phyloP scores from a whole-genome alignment of 2,113 vertebrate species.

The Ochotona princeps region DNA sequence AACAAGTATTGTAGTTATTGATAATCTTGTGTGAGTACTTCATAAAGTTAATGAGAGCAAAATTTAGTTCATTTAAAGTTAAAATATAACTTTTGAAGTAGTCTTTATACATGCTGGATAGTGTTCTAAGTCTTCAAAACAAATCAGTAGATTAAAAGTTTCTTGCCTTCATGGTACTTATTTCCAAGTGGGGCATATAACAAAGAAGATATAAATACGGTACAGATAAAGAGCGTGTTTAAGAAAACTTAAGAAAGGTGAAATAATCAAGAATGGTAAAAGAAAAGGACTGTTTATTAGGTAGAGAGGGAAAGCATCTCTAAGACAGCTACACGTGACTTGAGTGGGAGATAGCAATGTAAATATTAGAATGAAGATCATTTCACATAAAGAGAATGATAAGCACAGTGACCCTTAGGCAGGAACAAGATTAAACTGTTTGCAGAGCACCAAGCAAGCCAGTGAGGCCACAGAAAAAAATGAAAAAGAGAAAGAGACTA shows the following conservation, averaged over 20 bases:
- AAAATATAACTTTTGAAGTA: no score
- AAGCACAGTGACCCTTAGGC: not conserved
- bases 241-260: conserved; percentile 32
- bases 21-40: not conserved
- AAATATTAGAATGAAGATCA: not conserved
- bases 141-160: not conserved
- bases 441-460: not conserved
- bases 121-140: not conserved
- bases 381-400: conserved; percentile 34
- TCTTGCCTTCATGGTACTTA: not conserved
- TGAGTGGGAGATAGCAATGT: not conserved
- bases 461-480: conserved; percentile 4
- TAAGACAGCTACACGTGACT: not conserved
- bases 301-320: conserved; percentile 16
- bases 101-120: not conserved
- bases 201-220: conserved; percentile 44
- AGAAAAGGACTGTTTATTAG: conserved; percentile 2
- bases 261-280: conserved; percentile 28
- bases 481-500: conserved; percentile 20
- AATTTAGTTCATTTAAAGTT: no score
- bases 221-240: not conserved
- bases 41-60: no score
- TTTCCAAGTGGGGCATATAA: not conserved
- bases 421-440: conserved; percentile 55
- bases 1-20: not conserved